Evolutionary conservation across 2,797 vertebrate genomes (phyloP).

Genomic region (Acipenser oxyrinchus): DNA sequence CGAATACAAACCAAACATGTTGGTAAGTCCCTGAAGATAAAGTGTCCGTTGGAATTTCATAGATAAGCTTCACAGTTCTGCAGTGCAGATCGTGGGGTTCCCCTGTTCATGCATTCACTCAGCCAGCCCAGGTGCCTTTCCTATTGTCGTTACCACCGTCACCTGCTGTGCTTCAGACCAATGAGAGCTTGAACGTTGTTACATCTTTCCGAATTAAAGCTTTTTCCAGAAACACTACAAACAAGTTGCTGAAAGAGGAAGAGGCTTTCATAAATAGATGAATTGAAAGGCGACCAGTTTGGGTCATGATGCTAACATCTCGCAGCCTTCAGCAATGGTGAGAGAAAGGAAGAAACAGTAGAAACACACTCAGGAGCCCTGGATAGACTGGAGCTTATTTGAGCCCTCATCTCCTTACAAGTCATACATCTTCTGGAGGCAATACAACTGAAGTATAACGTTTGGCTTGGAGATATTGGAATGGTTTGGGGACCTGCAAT

Average conservation of each 20-base stretch:
- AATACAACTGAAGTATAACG: no score
- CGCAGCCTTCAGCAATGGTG: no score
- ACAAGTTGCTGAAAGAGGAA: no score
- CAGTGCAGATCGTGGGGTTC: constrained; percentile 29
- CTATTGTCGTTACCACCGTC: neutral
- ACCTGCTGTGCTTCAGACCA: neutral
- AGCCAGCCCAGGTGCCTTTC: neutral
- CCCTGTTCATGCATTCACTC: constrained; percentile 8
- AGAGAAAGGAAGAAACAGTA: no score
- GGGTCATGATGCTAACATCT: no score
- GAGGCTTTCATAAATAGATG: no score
- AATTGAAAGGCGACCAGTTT: no score
- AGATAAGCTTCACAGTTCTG: constrained; percentile 20
- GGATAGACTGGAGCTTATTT: no score
- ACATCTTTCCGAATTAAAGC: neutral
- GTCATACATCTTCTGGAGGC: no score
- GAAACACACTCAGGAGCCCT: no score
- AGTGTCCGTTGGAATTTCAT: constrained; percentile 6
- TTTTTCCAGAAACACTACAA: no score
- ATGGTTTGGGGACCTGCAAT: neutral
- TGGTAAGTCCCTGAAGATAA: constrained; percentile 29
- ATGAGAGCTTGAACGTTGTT: neutral
- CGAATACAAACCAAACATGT: neutral
- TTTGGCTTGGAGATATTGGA: neutral
- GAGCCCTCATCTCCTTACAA: no score